Conservation (phyloP, 2,888 invertebrate genomes). For the Drosophila sordidapex region DNA sequence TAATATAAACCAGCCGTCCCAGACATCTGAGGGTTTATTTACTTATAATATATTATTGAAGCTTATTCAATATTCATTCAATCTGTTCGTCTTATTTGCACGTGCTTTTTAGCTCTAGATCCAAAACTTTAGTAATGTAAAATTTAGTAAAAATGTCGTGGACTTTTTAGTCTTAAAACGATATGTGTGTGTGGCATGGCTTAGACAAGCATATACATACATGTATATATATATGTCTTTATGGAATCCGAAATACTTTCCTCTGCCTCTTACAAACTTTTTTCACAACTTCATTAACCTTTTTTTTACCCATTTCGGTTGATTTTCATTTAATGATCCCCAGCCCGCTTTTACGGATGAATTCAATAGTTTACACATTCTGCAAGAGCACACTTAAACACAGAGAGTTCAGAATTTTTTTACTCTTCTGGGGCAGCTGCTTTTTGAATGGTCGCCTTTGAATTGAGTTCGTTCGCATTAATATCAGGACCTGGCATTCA, state of each 20-base stretch:
- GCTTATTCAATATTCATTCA: not conserved
- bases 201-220: not conserved
- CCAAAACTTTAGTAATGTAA: not conserved
- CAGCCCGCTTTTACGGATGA: too few relatives aligned
- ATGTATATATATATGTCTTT: not conserved
- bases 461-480: constrained; percentile 49
- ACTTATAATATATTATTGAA: not conserved
- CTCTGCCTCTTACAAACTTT: not conserved
- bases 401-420: not conserved
- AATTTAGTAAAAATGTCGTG: not conserved
- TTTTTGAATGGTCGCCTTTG: constrained; percentile 34
- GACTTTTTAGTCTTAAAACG: not conserved
- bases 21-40: not conserved
- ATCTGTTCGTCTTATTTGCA: not conserved
- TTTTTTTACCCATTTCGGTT: not conserved
- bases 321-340: constrained; percentile 1
- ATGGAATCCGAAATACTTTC: not conserved
- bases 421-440: constrained; percentile 1
- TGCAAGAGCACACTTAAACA: constrained; percentile 3
- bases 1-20: not conserved
- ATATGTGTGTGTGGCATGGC: not conserved
- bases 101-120: not conserved
- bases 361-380: constrained; percentile 4
- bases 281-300: not conserved
- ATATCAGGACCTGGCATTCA: constrained; percentile 31